phyloP scores from a whole-genome alignment of 2,797 vertebrate genomes.

The Erethizon dorsatum region DNA sequence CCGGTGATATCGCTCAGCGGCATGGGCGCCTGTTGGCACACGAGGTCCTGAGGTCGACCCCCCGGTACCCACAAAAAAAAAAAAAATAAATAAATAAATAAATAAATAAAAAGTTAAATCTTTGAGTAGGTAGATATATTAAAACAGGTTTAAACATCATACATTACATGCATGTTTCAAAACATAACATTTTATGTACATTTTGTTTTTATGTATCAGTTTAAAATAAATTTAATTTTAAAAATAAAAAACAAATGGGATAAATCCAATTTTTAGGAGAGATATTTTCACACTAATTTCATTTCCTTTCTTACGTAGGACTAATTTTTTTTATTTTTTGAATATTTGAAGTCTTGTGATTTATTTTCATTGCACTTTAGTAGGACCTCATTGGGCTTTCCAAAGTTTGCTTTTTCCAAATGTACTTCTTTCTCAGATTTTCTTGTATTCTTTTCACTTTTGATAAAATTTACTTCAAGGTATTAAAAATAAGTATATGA shows the following conservation, averaged over 20 bases:
- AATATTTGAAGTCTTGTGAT: neutral
- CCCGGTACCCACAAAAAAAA: too few relatives aligned
- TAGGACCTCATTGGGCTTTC: neutral
- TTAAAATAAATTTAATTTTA: neutral
- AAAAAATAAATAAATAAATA: too few relatives aligned
- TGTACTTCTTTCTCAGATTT: neutral
- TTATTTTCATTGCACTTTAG: neutral
- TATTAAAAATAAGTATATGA: neutral
- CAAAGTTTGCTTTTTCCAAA: neutral
- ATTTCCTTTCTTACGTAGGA: neutral
- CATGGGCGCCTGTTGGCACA: too few relatives aligned
- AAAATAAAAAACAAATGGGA: neutral
- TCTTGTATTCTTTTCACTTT: neutral
- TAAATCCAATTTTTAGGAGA: neutral
- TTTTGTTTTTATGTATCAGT: neutral
- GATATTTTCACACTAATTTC: neutral
- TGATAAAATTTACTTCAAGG: neutral
- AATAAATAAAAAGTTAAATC: neutral
- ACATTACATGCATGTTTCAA: neutral
- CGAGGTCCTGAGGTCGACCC: too few relatives aligned
- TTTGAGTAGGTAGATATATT: neutral
- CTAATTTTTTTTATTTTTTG: neutral
- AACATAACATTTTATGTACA: neutral
- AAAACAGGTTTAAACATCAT: neutral
- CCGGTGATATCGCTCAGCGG: too few relatives aligned